Conservation (phyloP, 2,888 invertebrate species). For the Ectemnius lituratus region DNA sequence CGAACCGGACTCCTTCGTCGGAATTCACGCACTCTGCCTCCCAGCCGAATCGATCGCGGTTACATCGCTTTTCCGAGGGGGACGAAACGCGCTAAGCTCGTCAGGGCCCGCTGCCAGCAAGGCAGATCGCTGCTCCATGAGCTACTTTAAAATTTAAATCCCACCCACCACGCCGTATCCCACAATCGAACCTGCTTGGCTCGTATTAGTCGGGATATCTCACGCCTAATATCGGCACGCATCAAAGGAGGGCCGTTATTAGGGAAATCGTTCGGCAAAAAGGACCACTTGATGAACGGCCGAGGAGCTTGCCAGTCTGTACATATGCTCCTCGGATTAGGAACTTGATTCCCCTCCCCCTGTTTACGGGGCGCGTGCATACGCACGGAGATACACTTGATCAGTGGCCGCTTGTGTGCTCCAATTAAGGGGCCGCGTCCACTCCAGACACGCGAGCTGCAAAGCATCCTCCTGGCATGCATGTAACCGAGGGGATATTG, state of each 20-base stretch:
- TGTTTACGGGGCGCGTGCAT: constrained; percentile 2
- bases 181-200: background rate
- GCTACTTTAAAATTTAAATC: constrained; percentile 56
- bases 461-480: background rate
- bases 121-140: constrained; percentile 40
- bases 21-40: constrained; percentile 51
- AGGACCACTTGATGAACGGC: background rate
- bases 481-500: background rate
- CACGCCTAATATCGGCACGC: background rate
- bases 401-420: constrained; percentile 3
- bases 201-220: background rate
- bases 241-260: no score
- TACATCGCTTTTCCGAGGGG: constrained; percentile 51
- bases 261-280: background rate
- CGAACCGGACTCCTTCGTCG: constrained; percentile 39
- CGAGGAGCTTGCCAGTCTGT: background rate
- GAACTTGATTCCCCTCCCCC: background rate
- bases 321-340: background rate
- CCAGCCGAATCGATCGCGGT: constrained; percentile 67
- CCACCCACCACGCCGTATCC: constrained; percentile 33
- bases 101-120: constrained; percentile 27
- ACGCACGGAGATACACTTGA: background rate
- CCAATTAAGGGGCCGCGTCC: constrained; percentile 2
- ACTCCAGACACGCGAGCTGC: constrained; percentile 1
- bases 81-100: constrained; percentile 33